Base-by-base conservation (phyloP, 2,113 vertebrate species). In the Psittacara wagleri region DNA sequence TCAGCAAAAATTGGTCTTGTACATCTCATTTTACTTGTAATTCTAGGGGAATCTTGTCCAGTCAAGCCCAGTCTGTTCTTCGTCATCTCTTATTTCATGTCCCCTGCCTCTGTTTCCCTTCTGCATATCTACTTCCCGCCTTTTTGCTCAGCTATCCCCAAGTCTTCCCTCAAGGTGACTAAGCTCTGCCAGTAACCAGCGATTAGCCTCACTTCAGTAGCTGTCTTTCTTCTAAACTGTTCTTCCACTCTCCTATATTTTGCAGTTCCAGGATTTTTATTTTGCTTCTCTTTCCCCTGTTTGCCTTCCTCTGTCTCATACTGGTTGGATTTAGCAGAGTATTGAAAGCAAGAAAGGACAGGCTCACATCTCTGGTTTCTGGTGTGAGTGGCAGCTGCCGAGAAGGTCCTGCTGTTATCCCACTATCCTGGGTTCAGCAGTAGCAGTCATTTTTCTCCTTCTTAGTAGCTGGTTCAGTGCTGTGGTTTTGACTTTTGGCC, bases 71-170 rank as follows among this genome's bases (percentile, higher is more conserved):
- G 6, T 27, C 11, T 44, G 7, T n/a, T 72, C 70, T 57, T 5
- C 7, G 23, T 29, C 1, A 1, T 10, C 12, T 74, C 64, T 55
- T 48, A 3, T 46, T 79, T 62, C 27, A 37, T 37, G 13, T 63
- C 37, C 8, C 8, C 10, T 49, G 16, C 11, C 8, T 41, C 13
- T 23, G 0, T 61, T 64, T 91, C 31, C 8, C 11, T 18, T 37
- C 18, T 64, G 6, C 17, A 6, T 35, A 2, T 27, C 8, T 61
- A 4, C 6, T 54, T 10, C 14, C 7, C 11, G 2, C 2, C 13
- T 15, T 5, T 84, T 62, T 35, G 8, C 6, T 55, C 27, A 43
- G 1, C 8, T 64, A 12, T 18, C 25, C 18, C 23, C 4, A 25
- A 39, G 37, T 29, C 27, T 83, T 64, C 33, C 5, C 41, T 12